Evolutionary conservation across 2,113 vertebrate genomes (phyloP).

Genomic region (Mirza zaza): DNA sequence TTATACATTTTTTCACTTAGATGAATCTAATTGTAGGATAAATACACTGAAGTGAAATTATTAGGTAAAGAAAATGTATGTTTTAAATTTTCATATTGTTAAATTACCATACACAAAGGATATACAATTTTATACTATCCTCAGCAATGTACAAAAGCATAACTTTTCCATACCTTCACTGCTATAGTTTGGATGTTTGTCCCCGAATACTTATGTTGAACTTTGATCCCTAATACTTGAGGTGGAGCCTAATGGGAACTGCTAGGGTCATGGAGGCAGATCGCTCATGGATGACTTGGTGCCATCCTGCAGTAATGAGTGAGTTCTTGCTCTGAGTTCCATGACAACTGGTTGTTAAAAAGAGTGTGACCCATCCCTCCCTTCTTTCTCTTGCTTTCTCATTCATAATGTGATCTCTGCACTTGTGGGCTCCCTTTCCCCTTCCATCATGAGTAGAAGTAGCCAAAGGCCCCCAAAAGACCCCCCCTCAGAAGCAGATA

Average conservation of each 20-base stretch:
- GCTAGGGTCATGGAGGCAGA: neutral
- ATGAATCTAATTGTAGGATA: neutral
- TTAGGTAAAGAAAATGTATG: neutral
- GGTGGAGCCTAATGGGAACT: neutral
- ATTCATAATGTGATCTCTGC: neutral
- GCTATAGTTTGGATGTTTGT: neutral
- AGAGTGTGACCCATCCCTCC: neutral
- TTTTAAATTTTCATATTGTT: neutral
- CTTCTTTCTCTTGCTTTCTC: neutral
- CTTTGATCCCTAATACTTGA: neutral
- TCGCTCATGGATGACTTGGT: neutral
- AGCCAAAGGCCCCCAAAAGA: neutral
- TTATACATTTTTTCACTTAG: neutral
- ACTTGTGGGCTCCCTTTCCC: neutral
- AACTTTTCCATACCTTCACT: neutral
- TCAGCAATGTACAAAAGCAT: neutral
- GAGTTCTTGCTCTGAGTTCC: neutral
- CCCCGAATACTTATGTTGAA: neutral
- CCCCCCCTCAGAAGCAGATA: neutral
- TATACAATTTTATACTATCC: neutral
- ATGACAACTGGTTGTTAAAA: neutral
- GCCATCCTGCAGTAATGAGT: neutral
- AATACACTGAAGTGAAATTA: neutral
- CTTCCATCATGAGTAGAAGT: neutral
- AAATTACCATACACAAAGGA: neutral